phyloP scores from a whole-genome alignment of 2,888 invertebrate species.

The Lymantria monacha region DNA sequence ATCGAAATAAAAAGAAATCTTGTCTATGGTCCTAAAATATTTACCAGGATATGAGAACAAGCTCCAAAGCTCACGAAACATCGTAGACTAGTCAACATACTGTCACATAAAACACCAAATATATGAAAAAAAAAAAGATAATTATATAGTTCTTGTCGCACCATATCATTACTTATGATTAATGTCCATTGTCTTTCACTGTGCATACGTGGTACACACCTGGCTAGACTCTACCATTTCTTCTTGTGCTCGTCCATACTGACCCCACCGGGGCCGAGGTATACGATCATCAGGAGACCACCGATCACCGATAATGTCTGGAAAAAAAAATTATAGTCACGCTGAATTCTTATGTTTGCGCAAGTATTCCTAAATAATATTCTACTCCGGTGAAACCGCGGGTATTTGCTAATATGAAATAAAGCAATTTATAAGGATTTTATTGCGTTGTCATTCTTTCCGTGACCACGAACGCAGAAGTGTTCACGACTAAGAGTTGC shows the following conservation, averaged over 20 bases:
- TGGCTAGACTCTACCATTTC: conserved; percentile 88
- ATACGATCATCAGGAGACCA: conserved; percentile 98
- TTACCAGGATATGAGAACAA: conserved; percentile 28
- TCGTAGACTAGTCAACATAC: conserved; percentile 37
- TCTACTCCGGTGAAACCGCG: no score
- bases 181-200: conserved; percentile 37
- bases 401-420: no score
- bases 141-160: conserved; percentile 24
- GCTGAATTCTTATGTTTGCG: neutral
- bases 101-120: conserved; percentile 34
- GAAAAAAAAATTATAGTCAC: conserved; percentile 61
- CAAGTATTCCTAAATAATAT: no score
- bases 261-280: conserved; percentile 98
- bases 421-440: no score
- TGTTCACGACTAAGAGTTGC: no score
- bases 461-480: no score
- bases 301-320: conserved; percentile 99
- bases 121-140: neutral
- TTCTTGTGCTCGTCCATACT: conserved; percentile 99
- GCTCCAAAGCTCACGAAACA: conserved; percentile 33
- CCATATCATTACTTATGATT: conserved; percentile 42
- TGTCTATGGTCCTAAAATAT: neutral
- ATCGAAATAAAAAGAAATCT: neutral
- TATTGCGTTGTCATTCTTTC: no score
- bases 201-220: conserved; percentile 39